Percentiles rank a stretch among this genome's conserved stretches.
Evolutionary conservation across 2,888 invertebrate species (phyloP).

Genomic region (Volucella inflata): DNA sequence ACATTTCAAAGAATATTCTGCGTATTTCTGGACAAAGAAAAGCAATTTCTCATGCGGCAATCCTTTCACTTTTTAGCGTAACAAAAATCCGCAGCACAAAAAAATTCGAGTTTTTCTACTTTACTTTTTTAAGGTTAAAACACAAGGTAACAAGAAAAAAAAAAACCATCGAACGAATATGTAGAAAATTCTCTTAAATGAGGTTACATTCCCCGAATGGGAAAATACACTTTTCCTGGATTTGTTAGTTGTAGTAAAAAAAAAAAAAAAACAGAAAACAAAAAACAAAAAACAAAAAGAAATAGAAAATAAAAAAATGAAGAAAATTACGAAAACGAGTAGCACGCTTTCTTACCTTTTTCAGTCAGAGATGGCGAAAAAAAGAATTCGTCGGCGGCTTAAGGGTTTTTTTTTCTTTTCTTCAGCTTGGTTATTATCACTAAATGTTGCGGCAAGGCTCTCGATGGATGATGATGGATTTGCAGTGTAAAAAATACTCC

Average conservation of each 20-base stretch:
- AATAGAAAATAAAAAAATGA: neutral
- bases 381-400: conserved; percentile 68
- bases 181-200: conserved; percentile 25
- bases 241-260: too few relatives aligned
- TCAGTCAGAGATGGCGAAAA: conserved; percentile 70
- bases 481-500: conserved; percentile 75
- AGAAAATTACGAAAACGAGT: conserved; percentile 13
- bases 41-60: conserved; percentile 48
- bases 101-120: neutral
- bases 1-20: conserved; percentile 23
- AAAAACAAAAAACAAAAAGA: neutral
- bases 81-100: conserved; percentile 20
- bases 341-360: conserved; percentile 69
- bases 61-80: conserved; percentile 58
- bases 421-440: conserved; percentile 76
- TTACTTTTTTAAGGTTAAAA: conserved; percentile 53
- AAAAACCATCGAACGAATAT: conserved; percentile 16
- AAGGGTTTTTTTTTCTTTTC: conserved; percentile 67
- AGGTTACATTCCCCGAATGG: conserved; percentile 48
- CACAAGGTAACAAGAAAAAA: conserved; percentile 17
- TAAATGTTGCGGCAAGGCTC: conserved; percentile 77
- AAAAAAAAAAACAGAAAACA: neutral
- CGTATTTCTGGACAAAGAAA: conserved; percentile 36
- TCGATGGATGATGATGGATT: conserved; percentile 75
- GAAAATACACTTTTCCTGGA: conserved; percentile 42